phyloP scores from a whole-genome alignment of 2,888 invertebrate species.

The Acanthosepion lycidas region DNA sequence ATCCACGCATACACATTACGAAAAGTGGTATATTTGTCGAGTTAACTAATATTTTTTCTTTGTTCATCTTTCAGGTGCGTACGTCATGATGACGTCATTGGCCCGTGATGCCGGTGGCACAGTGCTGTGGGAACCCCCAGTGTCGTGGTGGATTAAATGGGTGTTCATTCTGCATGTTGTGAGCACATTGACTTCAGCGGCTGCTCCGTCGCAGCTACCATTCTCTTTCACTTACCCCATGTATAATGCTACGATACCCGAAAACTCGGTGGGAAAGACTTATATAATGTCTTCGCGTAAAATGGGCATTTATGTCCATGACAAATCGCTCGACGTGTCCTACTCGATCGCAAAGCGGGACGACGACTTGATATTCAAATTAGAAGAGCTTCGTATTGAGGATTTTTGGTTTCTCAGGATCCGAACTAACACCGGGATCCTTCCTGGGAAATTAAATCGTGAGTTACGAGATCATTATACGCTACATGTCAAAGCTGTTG shows the following conservation, averaged over 20 bases:
- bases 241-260: slow-evolving; percentile 71
- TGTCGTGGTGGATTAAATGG: slow-evolving; percentile 47
- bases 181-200: slow-evolving; percentile 37
- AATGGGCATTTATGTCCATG: slow-evolving; percentile 84
- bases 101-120: background rate
- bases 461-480: slow-evolving; percentile 90
- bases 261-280: slow-evolving; percentile 81
- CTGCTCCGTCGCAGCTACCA: slow-evolving; percentile 49
- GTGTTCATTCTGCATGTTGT: slow-evolving; percentile 43
- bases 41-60: background rate
- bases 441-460: slow-evolving; percentile 88
- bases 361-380: slow-evolving; percentile 90
- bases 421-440: slow-evolving; percentile 88
- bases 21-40: background rate
- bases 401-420: slow-evolving; percentile 95
- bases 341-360: slow-evolving; percentile 92
- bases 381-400: slow-evolving; percentile 90
- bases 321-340: slow-evolving; percentile 78
- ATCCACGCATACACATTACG: too few relatives aligned
- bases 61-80: background rate
- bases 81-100: slow-evolving; percentile 37
- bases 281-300: slow-evolving; percentile 82
- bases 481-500: slow-evolving; percentile 84
- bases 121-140: slow-evolving; percentile 45
- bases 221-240: slow-evolving; percentile 68